Evolutionary conservation across 2,888 invertebrate species (phyloP).

Genomic region (Caradrina clavipalpis): DNA sequence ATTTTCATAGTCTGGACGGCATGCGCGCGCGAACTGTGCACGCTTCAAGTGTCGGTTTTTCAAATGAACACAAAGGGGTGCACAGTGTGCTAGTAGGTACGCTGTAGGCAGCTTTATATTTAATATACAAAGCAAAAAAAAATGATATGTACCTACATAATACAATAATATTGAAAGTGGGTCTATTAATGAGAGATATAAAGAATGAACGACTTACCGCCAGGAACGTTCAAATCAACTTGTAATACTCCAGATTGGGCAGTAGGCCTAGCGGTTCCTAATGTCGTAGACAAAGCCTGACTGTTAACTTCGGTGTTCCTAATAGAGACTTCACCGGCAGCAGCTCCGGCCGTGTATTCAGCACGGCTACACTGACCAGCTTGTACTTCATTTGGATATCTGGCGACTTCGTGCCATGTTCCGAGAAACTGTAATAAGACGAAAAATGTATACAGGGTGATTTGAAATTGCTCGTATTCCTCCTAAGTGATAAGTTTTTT

Average conservation of each 20-base stretch:
- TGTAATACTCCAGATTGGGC: conserved; percentile 88
- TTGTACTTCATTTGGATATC: conserved; percentile 90
- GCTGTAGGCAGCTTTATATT: too few relatives aligned
- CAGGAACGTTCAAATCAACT: conserved; percentile 89
- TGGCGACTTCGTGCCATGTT: conserved; percentile 92
- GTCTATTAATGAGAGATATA: background rate
- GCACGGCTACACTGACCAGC: conserved; percentile 92
- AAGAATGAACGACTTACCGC: conserved; percentile 77
- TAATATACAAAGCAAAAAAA: too few relatives aligned
- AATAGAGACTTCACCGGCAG: conserved; percentile 64
- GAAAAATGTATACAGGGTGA: too few relatives aligned
- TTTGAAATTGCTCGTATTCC: too few relatives aligned
- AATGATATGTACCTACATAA: too few relatives aligned
- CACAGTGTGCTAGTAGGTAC: too few relatives aligned
- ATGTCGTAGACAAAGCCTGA: conserved; percentile 84
- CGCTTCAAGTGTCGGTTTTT: too few relatives aligned
- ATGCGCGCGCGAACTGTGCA: too few relatives aligned
- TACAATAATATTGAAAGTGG: too few relatives aligned
- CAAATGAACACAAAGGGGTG: too few relatives aligned
- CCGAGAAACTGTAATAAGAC: conserved; percentile 64
- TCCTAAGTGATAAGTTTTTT: too few relatives aligned
- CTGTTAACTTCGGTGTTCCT: conserved; percentile 78
- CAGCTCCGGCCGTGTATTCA: conserved; percentile 77
- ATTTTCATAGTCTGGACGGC: too few relatives aligned
- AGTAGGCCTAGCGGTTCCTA: conserved; percentile 86